Evolutionary conservation across 2,888 invertebrate genomes (phyloP).

Genomic region (Kryphioiulus occultus): DNA sequence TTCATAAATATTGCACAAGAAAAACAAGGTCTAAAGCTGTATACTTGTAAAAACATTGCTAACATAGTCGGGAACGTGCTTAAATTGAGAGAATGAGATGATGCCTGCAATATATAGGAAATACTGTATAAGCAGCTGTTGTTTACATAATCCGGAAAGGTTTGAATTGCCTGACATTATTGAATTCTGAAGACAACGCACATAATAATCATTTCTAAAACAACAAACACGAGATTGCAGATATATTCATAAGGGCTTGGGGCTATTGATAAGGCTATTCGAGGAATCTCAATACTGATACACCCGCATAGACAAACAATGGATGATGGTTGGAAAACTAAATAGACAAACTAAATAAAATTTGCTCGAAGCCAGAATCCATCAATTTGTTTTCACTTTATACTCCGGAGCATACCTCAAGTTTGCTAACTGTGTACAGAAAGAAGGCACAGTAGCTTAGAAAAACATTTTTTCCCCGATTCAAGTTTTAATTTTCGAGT

Average conservation of each 20-base stretch:
- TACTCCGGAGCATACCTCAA: slow-evolving; percentile 6
- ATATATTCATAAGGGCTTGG: background rate
- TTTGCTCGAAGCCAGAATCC: slow-evolving; percentile 2
- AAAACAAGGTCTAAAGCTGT: background rate
- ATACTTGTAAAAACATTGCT: background rate
- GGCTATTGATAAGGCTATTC: slow-evolving; percentile 27
- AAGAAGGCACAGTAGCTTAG: background rate
- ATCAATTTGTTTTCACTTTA: background rate
- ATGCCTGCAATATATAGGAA: background rate
- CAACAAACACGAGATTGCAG: slow-evolving; percentile 15
- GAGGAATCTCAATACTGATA: background rate
- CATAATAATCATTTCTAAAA: slow-evolving; percentile 34
- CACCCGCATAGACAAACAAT: background rate
- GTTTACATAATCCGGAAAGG: background rate
- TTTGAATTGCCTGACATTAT: slow-evolving; percentile 13
- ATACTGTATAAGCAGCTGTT: background rate
- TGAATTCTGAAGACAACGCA: slow-evolving; percentile 19
- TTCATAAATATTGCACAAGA: background rate
- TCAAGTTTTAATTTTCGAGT: background rate
- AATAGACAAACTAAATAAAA: background rate
- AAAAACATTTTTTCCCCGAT: background rate
- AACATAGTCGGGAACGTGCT: background rate
- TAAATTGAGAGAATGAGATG: background rate
- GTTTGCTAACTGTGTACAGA: background rate
- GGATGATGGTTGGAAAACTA: background rate